A percentile compares a stretch with the other conserved stretches of the same genome.
These are phyloP conservation scores for Oreonectes daqikongensis DNA, from an alignment of 2,797 vertebrate species.

Conservation along the genomic window DNA sequence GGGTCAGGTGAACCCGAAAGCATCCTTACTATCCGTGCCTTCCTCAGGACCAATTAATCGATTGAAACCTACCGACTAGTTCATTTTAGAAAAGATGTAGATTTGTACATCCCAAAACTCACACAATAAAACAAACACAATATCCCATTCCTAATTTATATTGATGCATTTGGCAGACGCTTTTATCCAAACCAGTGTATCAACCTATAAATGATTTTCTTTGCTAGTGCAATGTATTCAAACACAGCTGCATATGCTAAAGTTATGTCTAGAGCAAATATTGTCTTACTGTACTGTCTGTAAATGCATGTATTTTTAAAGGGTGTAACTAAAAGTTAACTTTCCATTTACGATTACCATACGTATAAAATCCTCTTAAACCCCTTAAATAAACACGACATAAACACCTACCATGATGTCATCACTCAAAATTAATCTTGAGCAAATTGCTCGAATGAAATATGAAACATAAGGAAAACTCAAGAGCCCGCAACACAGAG, in stretches of 20 bases:
- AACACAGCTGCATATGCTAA: background rate
- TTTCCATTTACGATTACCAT: background rate
- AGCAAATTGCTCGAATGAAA: background rate
- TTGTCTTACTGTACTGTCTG: background rate
- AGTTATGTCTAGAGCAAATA: background rate
- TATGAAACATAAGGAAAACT: slow-evolving; percentile 5
- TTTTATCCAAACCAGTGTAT: no score
- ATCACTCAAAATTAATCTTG: background rate
- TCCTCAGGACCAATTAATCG: background rate
- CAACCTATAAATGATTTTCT: no score
- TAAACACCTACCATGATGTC: background rate
- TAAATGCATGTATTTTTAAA: background rate
- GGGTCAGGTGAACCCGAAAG: background rate
- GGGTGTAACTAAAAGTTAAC: background rate
- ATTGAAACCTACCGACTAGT: background rate
- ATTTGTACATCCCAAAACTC: background rate
- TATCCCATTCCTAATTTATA: background rate
- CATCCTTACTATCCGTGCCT: background rate
- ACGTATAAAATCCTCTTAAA: background rate
- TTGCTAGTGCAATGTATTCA: no score
- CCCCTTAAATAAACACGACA: slow-evolving; percentile 14
- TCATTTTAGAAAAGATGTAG: background rate
- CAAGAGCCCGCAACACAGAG: no score
- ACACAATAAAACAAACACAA: no score
- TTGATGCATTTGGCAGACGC: no score